Evolutionary conservation across 2,113 vertebrate genomes (phyloP).

Genomic region (Poecilia latipinna): DNA sequence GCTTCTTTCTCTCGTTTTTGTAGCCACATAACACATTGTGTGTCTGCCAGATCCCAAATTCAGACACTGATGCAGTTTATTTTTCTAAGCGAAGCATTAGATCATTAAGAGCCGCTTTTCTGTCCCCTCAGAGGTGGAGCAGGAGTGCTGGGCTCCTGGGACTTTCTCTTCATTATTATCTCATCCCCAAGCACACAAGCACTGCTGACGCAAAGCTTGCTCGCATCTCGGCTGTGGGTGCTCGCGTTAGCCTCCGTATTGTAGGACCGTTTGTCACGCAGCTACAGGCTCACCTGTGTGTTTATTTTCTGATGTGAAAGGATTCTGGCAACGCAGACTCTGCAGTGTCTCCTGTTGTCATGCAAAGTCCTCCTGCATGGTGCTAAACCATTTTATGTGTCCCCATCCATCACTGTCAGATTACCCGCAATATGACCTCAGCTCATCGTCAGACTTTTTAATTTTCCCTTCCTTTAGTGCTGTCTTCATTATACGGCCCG

Average conservation of each 20-base stretch:
- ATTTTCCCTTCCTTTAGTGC: constrained; percentile 13
- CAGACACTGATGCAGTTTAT: not conserved
- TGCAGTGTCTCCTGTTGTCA: constrained; percentile 20
- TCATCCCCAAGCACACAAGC: constrained; percentile 65
- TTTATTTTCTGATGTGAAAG: constrained; percentile 8
- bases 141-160: constrained; percentile 47
- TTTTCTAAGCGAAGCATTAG: not conserved
- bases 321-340: constrained; percentile 11
- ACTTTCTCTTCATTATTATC: constrained; percentile 61
- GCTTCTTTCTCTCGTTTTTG: constrained; percentile 27
- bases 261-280: constrained; percentile 19
- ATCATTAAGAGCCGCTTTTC: constrained; percentile 37
- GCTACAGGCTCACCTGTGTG: constrained; percentile 16
- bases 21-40: not conserved
- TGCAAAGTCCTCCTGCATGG: constrained; percentile 4
- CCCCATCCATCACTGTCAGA: constrained; percentile 53
- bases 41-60: not conserved
- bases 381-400: constrained; percentile 25
- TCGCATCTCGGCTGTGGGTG: constrained; percentile 34
- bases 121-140: constrained; percentile 49
- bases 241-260: constrained; percentile 33
- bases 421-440: constrained; percentile 60
- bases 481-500: constrained; percentile 7
- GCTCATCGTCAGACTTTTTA: constrained; percentile 26
- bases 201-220: constrained; percentile 55